These are phyloP conservation scores for Ferrisia virgata DNA, from an alignment of 2,888 invertebrate species.

Conservation along the genomic window DNA sequence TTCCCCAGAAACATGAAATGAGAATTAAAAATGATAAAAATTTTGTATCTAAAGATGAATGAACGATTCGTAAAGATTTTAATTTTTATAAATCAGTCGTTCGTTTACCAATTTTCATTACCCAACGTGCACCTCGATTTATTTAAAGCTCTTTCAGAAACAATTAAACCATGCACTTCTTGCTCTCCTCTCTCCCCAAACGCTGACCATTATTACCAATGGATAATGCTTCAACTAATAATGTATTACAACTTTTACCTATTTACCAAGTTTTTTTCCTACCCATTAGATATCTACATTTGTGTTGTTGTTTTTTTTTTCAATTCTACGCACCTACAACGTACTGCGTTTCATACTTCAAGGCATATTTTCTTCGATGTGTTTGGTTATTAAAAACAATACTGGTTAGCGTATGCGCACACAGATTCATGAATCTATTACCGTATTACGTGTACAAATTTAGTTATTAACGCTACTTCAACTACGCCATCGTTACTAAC, in stretches of 20 bases:
- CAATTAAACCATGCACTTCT: conserved; percentile 34
- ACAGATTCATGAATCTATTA: neutral
- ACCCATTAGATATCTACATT: neutral
- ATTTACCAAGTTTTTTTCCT: neutral
- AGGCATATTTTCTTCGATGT: neutral
- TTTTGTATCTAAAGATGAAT: neutral
- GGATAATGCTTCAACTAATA: neutral
- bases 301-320: no score
- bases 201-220: neutral
- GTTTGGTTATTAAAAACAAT: conserved; percentile 6
- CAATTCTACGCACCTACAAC: neutral
- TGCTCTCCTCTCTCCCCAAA: neutral
- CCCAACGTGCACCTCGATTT: conserved; percentile 39
- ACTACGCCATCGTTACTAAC: conserved; percentile 30
- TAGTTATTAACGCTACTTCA: conserved; percentile 11
- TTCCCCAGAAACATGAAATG: no score
- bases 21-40: no score
- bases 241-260: neutral
- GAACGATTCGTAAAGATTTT: neutral
- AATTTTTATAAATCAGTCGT: neutral
- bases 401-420: neutral
- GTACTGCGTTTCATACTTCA: neutral
- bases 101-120: neutral
- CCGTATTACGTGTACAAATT: conserved; percentile 6
- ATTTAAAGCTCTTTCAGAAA: conserved; percentile 39